A percentile compares a stretch with the other conserved stretches of the same genome.
Conservation (phyloP, 1,140 invertebrate genomes). For the Chymomyza costata region DNA sequence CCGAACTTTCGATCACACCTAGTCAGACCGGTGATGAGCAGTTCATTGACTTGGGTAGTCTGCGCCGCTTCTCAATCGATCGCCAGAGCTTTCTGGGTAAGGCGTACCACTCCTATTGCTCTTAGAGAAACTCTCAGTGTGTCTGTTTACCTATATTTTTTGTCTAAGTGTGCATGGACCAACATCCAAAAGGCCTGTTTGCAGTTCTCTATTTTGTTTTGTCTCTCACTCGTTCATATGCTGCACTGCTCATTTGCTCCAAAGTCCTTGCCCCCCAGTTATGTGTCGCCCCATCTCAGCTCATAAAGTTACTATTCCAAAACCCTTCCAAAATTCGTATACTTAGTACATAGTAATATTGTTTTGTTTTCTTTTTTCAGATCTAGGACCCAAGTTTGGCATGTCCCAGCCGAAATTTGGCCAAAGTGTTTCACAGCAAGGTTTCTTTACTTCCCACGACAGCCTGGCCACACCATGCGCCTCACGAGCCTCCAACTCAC, state of each 20-base stretch:
- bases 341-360: background rate
- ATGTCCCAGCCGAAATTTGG: constrained; percentile 77
- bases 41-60: constrained; percentile 72
- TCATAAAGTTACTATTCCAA: no score
- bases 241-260: background rate
- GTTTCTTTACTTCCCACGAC: constrained; percentile 84
- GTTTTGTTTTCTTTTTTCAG: constrained; percentile 60
- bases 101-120: constrained; percentile 19
- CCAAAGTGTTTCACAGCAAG: constrained; percentile 77
- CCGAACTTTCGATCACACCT: constrained; percentile 69
- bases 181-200: no score
- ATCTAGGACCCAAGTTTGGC: constrained; percentile 82
- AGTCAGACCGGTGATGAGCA: constrained; percentile 68
- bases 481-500: constrained; percentile 75
- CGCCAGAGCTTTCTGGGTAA: constrained; percentile 74
- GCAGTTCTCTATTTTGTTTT: no score
- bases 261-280: no score
- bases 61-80: constrained; percentile 73
- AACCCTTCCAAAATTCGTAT: no score
- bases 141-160: background rate
- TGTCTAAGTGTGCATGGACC: background rate
- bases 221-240: background rate
- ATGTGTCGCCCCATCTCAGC: no score
- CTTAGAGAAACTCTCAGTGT: background rate
- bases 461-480: constrained; percentile 80